Base-by-base conservation (phyloP, 2,113 vertebrate species). In the Xenotilapia caudafasciata region DNA sequence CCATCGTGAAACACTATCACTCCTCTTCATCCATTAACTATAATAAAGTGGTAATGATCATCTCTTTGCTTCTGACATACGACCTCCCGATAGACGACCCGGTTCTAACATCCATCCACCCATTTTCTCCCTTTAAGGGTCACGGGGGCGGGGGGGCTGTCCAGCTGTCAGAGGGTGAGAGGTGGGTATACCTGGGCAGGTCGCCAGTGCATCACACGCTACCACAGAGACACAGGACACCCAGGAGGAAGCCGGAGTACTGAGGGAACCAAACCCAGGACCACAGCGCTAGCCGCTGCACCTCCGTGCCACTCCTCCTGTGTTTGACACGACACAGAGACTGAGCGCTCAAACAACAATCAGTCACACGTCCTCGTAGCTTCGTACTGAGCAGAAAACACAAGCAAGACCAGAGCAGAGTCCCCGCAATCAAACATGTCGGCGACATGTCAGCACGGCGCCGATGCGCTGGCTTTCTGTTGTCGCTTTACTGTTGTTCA, bases 1-100 rank as follows among this genome's bases (percentile, higher is more conserved):
- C 82, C 86, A 92, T 92, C 83, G 84, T 86, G 90, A 93, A 93
- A 91, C 90, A 88, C 88, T 83, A 91, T 95, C 92, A 92, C 93
- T 92, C 91, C 91, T 85, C 93, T 92, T 93, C 93, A 83, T 89
- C 90, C 92, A 90, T 95, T 93, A 93, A 90, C 88, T 83, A 84
- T 75, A 84, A 88, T 73, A 80, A 89, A 85, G 87, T 90, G 86
- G 89, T 92, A 90, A 90, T 87, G 89, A 93, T 92, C 91, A 86
- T 90, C 62, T 60, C 80, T 47, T 79, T 45, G 86, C 91, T 90
- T 19, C 82, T 60, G 89, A 92, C 77, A 93, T 90, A 68, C 35
- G 42, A 79, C 55, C 73, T 75, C 56, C 82, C 93, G 68, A 94
- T 91, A 75, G 83, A 93, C 9, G 86, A 92, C 65, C 83, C 31